Percentiles rank a stretch among this genome's conserved stretches.
Evolutionary conservation across 2,888 invertebrate genomes (phyloP).

Genomic region (Habroteleia sp.): DNA sequence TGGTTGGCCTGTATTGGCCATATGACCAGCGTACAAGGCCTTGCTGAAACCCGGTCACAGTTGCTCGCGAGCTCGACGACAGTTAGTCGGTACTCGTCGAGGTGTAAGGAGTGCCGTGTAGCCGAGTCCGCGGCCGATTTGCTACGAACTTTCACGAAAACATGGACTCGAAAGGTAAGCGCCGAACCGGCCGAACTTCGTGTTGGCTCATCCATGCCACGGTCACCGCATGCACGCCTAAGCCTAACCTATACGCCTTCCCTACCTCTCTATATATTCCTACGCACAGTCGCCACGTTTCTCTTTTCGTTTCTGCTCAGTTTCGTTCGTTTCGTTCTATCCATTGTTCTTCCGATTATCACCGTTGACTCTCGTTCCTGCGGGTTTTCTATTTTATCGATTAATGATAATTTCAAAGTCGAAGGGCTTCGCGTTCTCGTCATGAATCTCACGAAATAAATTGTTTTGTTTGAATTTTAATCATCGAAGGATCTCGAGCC

Average conservation of each 20-base stretch:
- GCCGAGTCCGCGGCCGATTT: slow-evolving; percentile 15
- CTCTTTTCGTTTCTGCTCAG: background rate
- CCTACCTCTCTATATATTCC: background rate
- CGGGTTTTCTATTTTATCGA: slow-evolving; percentile 40
- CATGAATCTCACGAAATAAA: background rate
- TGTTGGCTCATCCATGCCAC: background rate
- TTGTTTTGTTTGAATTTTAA: too few species aligned
- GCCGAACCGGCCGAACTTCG: too few species aligned
- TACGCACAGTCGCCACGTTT: background rate
- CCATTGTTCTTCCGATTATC: too few species aligned
- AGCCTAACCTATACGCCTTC: slow-evolving; percentile 12
- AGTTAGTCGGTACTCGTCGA: slow-evolving; percentile 33
- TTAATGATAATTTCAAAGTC: slow-evolving; percentile 12
- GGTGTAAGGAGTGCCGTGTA: slow-evolving; percentile 24
- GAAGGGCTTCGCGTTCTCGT: background rate
- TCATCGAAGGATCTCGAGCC: too few species aligned
- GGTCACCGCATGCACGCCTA: slow-evolving; percentile 7
- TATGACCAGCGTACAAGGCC: slow-evolving; percentile 54
- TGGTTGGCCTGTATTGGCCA: slow-evolving; percentile 61
- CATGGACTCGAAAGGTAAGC: slow-evolving; percentile 50
- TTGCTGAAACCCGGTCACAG: slow-evolving; percentile 58
- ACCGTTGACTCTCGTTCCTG: background rate
- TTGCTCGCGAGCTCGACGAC: slow-evolving; percentile 32
- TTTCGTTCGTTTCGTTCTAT: too few species aligned
- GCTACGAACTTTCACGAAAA: slow-evolving; percentile 40